A percentile compares a stretch with the other conserved stretches of the same genome.
phyloP scores from a whole-genome alignment of 2,888 invertebrate species.

The Hydropsyche betteni region DNA sequence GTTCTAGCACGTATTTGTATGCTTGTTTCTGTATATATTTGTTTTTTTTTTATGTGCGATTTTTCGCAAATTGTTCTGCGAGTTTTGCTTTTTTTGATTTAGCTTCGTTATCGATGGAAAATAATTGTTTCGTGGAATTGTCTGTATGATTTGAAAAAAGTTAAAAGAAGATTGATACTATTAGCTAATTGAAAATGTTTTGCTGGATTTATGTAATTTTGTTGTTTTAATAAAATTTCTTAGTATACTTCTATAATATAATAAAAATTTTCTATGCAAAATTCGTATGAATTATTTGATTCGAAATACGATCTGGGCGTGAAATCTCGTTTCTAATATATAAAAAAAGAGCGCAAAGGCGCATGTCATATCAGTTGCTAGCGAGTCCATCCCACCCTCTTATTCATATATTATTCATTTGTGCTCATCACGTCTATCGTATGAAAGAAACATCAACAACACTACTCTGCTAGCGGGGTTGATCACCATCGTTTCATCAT shows the following conservation, averaged over 20 bases:
- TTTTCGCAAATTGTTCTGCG: no score
- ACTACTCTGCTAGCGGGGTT: not conserved
- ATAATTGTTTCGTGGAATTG: no score
- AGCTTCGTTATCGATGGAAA: no score
- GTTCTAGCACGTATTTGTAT: not conserved
- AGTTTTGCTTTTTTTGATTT: no score
- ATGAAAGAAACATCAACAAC: conserved; percentile 27
- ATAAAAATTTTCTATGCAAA: not conserved
- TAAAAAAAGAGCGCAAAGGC: conserved; percentile 25
- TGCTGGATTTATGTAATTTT: no score
- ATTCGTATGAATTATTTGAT: conserved; percentile 21
- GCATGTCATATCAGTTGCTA: conserved; percentile 33
- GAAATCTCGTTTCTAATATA: conserved; percentile 43
- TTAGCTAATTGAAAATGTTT: not conserved
- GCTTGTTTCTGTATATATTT: not conserved
- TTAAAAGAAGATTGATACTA: no score
- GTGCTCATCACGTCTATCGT: conserved; percentile 29
- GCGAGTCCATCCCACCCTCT: conserved; percentile 34
- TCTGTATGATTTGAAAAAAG: no score
- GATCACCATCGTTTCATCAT: conserved; percentile 12
- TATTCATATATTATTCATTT: conserved; percentile 45
- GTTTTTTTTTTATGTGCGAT: no score
- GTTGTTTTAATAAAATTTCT: no score
- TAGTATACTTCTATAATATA: no score
- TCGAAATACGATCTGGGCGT: conserved; percentile 14